Base-by-base conservation (phyloP, 2,797 vertebrate genomes). In the Crenuchus spilurus region DNA sequence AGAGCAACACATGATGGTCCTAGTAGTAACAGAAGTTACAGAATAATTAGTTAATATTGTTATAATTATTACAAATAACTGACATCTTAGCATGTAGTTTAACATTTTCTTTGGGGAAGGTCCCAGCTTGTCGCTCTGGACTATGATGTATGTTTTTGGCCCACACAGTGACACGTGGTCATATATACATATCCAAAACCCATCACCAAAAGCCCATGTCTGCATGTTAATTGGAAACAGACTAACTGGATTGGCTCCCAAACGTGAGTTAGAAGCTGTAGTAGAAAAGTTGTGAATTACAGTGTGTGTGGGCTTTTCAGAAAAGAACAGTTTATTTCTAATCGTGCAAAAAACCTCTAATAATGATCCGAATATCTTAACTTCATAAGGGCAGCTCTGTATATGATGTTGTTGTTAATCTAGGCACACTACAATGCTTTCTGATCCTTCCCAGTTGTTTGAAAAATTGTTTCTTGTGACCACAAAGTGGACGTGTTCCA, bases 241-340 rank as follows among this genome's bases (percentile, higher is more conserved):
- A 44, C 24, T 41, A 9, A 14, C 58, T 10, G 24, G 26, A 20
- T 10, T n/a, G 39, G 60, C 78, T 83, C 77, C 85, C 79, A 84
- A 75, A 80, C 77, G 82, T 80, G 77, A 80, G 84, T 49, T 54
- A 49, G 55, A 54, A 76, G 80, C 75, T 83, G 80, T 90, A 89
- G 88, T 62, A 24, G 83, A 77, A 84, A 87, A 88, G 75, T 86
- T 89, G 87, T 83, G 84, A 90, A 87, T 91, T 89, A 89, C 80
- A 69, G 72, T 84, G 79, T 84, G 83, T 49, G 70, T 83, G 81
- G 64, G 77, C 82, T 72, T 84, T 76, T 78, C 62, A 88, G 77
- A 83, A 81, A 84, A 81, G 66, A 85, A 84, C 61, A 84, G 77
- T 84, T 35, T 26, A 48, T 28, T 31, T 58, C 24, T 72, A 48